Evolutionary conservation across 2,888 invertebrate genomes (phyloP).

Genomic region (Tenodera sinensis): DNA sequence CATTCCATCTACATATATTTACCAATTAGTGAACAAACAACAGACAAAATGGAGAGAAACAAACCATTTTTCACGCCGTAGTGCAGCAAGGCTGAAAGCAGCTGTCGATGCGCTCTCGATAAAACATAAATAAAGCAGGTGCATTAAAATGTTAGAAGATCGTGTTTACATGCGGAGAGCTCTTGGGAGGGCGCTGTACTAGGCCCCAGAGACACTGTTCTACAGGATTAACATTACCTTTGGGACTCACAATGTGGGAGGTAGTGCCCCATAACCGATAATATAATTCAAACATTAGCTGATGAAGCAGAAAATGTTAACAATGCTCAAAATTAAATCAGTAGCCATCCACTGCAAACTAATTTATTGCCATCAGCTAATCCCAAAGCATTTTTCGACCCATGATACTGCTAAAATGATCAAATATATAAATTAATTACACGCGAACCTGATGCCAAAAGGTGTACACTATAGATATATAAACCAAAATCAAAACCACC

Average conservation of each 20-base stretch:
- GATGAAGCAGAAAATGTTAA: not conserved
- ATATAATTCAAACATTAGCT: not conserved
- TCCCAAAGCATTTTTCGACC: not conserved
- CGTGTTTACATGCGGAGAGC: not conserved
- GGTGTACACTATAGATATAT: not conserved
- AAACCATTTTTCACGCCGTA: no score
- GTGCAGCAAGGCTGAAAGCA: no score
- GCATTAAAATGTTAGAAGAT: not conserved
- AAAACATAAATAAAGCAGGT: not conserved
- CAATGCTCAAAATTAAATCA: not conserved
- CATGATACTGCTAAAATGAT: not conserved
- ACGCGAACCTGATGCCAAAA: not conserved
- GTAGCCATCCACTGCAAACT: not conserved
- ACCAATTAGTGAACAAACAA: no score
- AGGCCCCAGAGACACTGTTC: not conserved
- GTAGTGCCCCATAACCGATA: not conserved
- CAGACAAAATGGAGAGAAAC: no score
- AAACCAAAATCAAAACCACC: not conserved
- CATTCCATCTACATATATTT: no score
- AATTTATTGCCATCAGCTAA: not conserved
- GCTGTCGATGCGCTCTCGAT: not conserved
- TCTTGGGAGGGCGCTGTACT: not conserved
- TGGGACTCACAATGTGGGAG: not conserved
- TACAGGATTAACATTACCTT: not conserved
- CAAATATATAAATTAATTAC: not conserved